phyloP scores from a whole-genome alignment of 2,113 vertebrate genomes.

The Scomber colias region DNA sequence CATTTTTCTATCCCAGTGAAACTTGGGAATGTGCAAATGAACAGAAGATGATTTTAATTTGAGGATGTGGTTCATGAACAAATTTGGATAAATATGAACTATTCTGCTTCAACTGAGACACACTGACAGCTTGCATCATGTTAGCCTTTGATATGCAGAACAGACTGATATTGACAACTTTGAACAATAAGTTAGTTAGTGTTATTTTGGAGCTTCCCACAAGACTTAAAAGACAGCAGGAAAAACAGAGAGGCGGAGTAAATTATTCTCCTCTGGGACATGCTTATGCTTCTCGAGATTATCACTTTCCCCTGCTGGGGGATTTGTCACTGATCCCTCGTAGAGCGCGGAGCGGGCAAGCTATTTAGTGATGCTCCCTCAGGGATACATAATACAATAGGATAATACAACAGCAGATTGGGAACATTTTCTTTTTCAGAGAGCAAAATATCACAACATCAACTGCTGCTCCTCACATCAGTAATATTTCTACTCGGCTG shows the following conservation, averaged over 20 bases:
- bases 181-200: conserved; percentile 23
- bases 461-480: conserved; percentile 6
- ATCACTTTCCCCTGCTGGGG: conserved; percentile 70
- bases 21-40: background rate
- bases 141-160: conserved; percentile 23
- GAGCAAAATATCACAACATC: conserved; percentile 52
- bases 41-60: background rate
- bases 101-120: background rate
- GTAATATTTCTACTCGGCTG: conserved; percentile 18
- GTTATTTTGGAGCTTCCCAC: conserved; percentile 29
- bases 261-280: conserved; percentile 62
- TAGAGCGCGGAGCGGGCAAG: conserved; percentile 54
- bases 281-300: conserved; percentile 65
- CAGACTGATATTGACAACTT: conserved; percentile 8
- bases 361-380: conserved; percentile 71
- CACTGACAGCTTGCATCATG: background rate
- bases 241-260: conserved; percentile 31
- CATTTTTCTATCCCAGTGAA: background rate
- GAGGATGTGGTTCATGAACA: background rate
- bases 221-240: conserved; percentile 25
- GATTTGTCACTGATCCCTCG: conserved; percentile 75
- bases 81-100: background rate
- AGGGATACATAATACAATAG: conserved; percentile 54
- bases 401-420: conserved; percentile 59
- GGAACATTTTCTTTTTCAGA: conserved; percentile 38